Conservation (phyloP, 2,113 vertebrate species). For the Centropus unirufus region DNA sequence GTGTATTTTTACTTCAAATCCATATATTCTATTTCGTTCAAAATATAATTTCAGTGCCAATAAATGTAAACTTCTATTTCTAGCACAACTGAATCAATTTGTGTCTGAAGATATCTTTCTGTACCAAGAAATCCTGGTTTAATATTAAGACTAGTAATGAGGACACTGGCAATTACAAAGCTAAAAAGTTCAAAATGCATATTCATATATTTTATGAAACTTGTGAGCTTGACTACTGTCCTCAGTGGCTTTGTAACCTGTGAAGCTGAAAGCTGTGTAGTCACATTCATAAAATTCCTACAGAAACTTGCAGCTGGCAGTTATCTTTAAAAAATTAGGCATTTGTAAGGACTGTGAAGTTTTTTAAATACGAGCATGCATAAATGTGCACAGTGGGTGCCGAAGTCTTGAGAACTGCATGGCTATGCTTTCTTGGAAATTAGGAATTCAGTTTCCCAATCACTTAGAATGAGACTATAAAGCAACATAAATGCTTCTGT, state of each 20-base stretch:
- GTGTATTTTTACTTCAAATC: neutral
- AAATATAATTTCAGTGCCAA: neutral
- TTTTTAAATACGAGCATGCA: neutral
- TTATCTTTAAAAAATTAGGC: neutral
- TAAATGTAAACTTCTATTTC: neutral
- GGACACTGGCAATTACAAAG: neutral
- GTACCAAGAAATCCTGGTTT: neutral
- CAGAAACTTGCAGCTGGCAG: neutral
- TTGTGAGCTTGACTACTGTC: neutral
- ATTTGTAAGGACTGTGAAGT: neutral
- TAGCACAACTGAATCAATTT: neutral
- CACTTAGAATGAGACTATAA: neutral
- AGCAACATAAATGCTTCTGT: neutral
- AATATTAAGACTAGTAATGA: neutral
- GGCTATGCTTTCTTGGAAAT: neutral
- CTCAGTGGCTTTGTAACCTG: neutral
- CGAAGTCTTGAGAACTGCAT: neutral
- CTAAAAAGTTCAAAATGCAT: accelerated
- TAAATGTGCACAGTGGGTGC: neutral
- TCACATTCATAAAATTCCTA: neutral
- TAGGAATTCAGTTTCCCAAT: accelerated
- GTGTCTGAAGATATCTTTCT: neutral
- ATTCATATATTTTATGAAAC: neutral
- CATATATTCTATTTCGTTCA: neutral
- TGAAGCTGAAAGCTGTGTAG: neutral